Base-by-base conservation (phyloP, 2,888 invertebrate genomes). In the Hirtodrosophila trivittata region DNA sequence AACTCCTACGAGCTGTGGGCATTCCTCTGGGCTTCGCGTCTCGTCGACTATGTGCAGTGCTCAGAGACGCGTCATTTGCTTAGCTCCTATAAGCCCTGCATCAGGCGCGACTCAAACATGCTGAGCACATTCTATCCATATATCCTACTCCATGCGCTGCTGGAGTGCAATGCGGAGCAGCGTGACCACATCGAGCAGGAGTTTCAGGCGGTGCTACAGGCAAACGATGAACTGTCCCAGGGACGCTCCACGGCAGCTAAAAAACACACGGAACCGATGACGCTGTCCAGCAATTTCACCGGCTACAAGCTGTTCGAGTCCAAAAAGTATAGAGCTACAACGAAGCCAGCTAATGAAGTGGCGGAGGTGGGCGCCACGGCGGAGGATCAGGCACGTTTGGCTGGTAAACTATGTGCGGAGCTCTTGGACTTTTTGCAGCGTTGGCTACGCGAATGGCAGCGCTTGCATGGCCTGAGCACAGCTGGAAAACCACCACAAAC, bases 81-180 rank as follows among this genome's bases (percentile, higher is more conserved):
- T 25, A 92, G 93, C 68, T 93, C 94, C 0, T 95, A 95, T 32
- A 93, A 94, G 69, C 94, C 95, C 0, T 95, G 95, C 75, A 94
- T 96, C 90, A 93, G 94, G 18, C 93, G 94, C 59, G 95, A 95
- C 87, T 92, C 93, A 35, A 93, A 94, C 81, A 94, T 94, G 10
- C 89, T 95, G 59, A 94, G 94, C 87, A 93, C 94, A 50, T 95
- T 96, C 86, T 91, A 96, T 51, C 96, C 96, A 0, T 94, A 95
- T 75, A 94, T 96, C 30, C 88, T 96, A 7, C 76, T 94, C 1
- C 94, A 94, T 81, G 93, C 93, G 0, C 86, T 94, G 28, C 92
- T 93, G 81, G 93, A 93, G 65, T 92, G 92, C 28, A 82, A 81
- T 0, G 76, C 86, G 2, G 86, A 88, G 7, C 91, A 92, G 52